Conservation (phyloP, 2,888 invertebrate genomes). For the Muscina levida region DNA sequence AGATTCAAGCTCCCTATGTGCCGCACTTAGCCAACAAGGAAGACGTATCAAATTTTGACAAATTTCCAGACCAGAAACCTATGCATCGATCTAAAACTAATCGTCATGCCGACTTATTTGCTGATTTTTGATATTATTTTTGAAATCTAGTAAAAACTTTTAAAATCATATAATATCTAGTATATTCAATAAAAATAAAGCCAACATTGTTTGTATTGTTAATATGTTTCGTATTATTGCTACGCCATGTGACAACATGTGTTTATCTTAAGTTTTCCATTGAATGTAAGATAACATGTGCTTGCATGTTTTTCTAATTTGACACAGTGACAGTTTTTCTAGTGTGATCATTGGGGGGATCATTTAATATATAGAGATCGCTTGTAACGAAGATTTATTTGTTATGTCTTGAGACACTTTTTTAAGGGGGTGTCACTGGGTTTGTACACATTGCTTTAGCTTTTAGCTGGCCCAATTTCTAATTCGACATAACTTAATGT, state of each 20-base stretch:
- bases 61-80: conserved; percentile 65
- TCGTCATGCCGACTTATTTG: conserved; percentile 73
- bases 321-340: conserved; percentile 21
- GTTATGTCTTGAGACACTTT: too few species aligned
- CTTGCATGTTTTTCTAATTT: conserved; percentile 15
- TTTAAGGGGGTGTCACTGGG: too few species aligned
- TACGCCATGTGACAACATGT: neutral
- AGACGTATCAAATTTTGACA: conserved; percentile 86
- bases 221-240: neutral
- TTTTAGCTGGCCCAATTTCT: too few species aligned
- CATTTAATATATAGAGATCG: conserved; percentile 8
- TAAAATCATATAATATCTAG: too few species aligned
- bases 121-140: conserved; percentile 68
- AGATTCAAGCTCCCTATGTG: conserved; percentile 83
- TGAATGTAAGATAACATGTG: neutral
- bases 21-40: conserved; percentile 82
- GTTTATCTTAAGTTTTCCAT: neutral
- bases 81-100: conserved; percentile 69
- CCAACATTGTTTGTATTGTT: too few species aligned
- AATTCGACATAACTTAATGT: too few species aligned
- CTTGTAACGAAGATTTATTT: neutral
- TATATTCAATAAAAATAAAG: too few species aligned
- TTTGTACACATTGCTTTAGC: too few species aligned
- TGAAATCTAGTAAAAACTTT: too few species aligned
- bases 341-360: conserved; percentile 25